Percentiles rank a stretch among this genome's conserved stretches.
These are phyloP conservation scores for Datnioides undecimradiatus DNA, from an alignment of 2,113 vertebrate genomes.

Conservation along the genomic window DNA sequence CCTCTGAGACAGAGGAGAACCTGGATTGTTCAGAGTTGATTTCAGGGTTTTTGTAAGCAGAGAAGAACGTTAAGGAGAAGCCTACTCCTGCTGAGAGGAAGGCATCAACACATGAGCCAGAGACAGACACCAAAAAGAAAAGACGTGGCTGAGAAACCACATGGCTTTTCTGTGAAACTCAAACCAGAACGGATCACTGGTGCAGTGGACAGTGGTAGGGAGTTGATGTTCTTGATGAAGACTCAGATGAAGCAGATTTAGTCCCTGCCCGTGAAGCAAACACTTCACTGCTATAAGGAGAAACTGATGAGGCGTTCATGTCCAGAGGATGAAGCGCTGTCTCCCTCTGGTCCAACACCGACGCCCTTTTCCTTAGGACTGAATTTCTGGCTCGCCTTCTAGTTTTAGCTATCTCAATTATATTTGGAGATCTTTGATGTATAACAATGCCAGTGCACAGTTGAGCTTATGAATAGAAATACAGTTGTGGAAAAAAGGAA, in stretches of 20 bases:
- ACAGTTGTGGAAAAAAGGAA: too few relatives aligned
- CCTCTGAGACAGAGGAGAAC: conserved; percentile 99
- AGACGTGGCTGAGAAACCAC: conserved; percentile 94
- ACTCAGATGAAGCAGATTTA: conserved; percentile 97
- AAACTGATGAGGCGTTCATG: conserved; percentile 98
- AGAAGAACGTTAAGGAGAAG: conserved; percentile 95
- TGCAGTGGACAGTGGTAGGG: conserved; percentile 97
- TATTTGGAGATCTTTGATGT: conserved; percentile 35
- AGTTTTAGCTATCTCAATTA: conserved; percentile 56
- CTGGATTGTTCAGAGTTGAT: conserved; percentile 98
- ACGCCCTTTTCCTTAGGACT: conserved; percentile 61
- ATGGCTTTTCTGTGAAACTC: conserved; percentile 95
- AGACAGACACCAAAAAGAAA: conserved; percentile 95
- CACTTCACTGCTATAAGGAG: conserved; percentile 97
- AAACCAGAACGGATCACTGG: conserved; percentile 98
- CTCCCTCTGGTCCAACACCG: conserved; percentile 1
- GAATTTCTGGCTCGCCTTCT: conserved; percentile 57
- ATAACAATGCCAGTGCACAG: too few relatives aligned
- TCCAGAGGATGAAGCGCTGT: conserved; percentile 91
- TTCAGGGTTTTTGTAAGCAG: conserved; percentile 93
- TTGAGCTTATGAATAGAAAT: too few relatives aligned
- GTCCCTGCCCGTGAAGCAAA: conserved; percentile 98
- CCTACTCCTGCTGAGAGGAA: conserved; percentile 93
- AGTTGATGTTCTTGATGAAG: conserved; percentile 99
- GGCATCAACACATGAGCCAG: conserved; percentile 89